These are phyloP conservation scores for Oxygymnocypris stewartii DNA, from an alignment of 2,113 vertebrate genomes.

Conservation along the genomic window DNA sequence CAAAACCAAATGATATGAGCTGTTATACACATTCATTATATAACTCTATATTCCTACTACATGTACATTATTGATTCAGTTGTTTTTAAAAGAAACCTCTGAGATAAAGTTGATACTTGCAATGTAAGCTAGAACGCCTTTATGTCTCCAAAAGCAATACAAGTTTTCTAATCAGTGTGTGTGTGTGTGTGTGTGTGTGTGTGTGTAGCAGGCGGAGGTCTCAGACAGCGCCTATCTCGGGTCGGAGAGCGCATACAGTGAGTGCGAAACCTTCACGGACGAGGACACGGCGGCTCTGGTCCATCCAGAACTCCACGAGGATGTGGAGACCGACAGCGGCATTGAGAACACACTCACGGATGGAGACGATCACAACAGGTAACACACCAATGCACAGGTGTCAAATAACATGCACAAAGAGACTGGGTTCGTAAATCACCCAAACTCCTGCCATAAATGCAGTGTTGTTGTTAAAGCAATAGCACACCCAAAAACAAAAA, in stretches of 20 bases:
- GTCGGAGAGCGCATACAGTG: slow-evolving; percentile 97
- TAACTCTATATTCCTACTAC: neutral
- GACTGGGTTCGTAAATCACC: neutral
- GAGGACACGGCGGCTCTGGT: slow-evolving; percentile 93
- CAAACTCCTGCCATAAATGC: too few relatives aligned
- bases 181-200: slow-evolving; percentile 44
- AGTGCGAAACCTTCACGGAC: slow-evolving; percentile 97
- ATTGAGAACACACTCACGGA: slow-evolving; percentile 87
- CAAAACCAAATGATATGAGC: neutral
- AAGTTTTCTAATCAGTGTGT: slow-evolving; percentile 12
- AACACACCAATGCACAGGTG: neutral
- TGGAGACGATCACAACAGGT: slow-evolving; percentile 83
- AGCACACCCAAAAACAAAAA: too few relatives aligned
- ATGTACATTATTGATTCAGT: neutral
- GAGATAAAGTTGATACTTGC: neutral
- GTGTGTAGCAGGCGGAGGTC: slow-evolving; percentile 91
- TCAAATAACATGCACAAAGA: neutral
- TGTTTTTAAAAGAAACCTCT: neutral
- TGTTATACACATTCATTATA: neutral
- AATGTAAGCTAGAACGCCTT: neutral
- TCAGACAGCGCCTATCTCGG: slow-evolving; percentile 98
- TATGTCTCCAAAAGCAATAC: slow-evolving; percentile 11
- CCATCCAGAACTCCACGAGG: slow-evolving; percentile 90
- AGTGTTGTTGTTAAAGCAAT: neutral
- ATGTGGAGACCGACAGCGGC: slow-evolving; percentile 91